A percentile compares a stretch with the other conserved stretches of the same genome.
Conservation (phyloP, 2,797 vertebrate species). For the Gymnoscopelus microlampas region DNA sequence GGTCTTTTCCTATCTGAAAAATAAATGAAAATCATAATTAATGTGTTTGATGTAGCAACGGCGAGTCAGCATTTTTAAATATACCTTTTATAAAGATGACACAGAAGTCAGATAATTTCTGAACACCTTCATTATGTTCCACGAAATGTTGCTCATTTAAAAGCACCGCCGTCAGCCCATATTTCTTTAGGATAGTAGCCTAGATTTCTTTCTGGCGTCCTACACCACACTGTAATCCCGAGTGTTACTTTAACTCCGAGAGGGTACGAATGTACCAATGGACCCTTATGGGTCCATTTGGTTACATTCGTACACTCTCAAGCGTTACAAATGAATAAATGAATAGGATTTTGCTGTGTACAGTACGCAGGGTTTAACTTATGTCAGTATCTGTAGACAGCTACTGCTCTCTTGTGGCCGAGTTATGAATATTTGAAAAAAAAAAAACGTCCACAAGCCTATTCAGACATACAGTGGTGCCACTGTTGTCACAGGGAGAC, state of each 20-base stretch:
- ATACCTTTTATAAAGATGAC: conserved; percentile 29
- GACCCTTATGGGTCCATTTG: too few relatives aligned
- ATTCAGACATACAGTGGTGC: not conserved
- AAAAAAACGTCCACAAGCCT: not conserved
- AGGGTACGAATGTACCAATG: too few relatives aligned
- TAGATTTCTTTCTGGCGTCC: not conserved
- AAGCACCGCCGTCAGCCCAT: conserved; percentile 24
- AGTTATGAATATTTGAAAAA: not conserved
- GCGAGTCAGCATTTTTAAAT: conserved; percentile 52
- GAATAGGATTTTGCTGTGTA: too few relatives aligned
- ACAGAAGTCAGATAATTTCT: conserved; percentile 9
- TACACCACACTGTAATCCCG: too few relatives aligned
- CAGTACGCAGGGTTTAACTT: conserved; percentile 4
- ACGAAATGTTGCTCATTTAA: conserved; percentile 29
- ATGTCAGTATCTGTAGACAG: conserved; percentile 27
- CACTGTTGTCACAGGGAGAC: not conserved
- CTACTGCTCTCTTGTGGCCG: conserved; percentile 73
- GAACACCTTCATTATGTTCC: conserved; percentile 21
- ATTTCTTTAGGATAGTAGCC: conserved; percentile 39
- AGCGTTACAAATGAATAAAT: too few relatives aligned
- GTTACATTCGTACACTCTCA: too few relatives aligned
- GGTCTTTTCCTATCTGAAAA: conserved; percentile 38
- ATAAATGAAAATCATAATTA: conserved; percentile 28
- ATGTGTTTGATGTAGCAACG: conserved; percentile 20
- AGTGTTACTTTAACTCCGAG: too few relatives aligned